Evolutionary conservation across 2,113 vertebrate species (phyloP), one percentile per base, ranked within the genome.

Genomic region (Thalassarche chlororhynchos): DNA sequence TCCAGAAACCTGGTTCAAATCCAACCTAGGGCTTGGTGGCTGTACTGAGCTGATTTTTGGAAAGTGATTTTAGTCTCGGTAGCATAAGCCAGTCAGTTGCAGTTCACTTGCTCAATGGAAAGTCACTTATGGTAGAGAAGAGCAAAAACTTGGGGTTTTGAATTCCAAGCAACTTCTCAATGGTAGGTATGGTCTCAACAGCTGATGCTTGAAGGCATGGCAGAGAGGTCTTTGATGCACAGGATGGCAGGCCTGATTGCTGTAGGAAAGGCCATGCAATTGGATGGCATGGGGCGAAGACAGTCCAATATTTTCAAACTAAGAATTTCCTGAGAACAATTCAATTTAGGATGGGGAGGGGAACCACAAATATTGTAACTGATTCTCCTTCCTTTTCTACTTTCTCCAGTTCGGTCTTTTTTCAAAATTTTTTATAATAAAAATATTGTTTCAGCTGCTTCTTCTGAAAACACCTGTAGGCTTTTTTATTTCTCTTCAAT

Each of bases 291-390:
- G 17, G 32, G 32, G 14, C 0, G 2, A 44, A 24, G 12, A 8
- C 5, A n/a, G 4, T 6, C 28, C 14, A 28, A 0, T 47, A 42
- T n/a, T 36, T 74, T 55, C 55, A 42, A 51, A 1, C 10, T 23
- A 13, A 69, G 54, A 84, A n/a, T n/a, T 61, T 58, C 26, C 9
- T 2, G 1, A 58, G 42, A 84, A 40, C 5, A 29, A 2, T 21
- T 47, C 1, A 8, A 4, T 42, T 89, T 84, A 29, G 8, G 16
- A 32, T 80, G 20, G 18, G 20, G 14, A 90, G 9, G 19, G 36
- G 32, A 75, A 28, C 12, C 24, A 25, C 16, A 44, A 32, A 40
- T 21, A 32, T 6, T 23, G 26, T 31, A 8, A 17, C 14, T 36
- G 28, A 4, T 38, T 77, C 29, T 61, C 8, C 13, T 85, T 69